Evolutionary conservation across 2,113 vertebrate species (phyloP), one percentile per base, ranked within the genome.

Genomic region (Geococcyx californianus): DNA sequence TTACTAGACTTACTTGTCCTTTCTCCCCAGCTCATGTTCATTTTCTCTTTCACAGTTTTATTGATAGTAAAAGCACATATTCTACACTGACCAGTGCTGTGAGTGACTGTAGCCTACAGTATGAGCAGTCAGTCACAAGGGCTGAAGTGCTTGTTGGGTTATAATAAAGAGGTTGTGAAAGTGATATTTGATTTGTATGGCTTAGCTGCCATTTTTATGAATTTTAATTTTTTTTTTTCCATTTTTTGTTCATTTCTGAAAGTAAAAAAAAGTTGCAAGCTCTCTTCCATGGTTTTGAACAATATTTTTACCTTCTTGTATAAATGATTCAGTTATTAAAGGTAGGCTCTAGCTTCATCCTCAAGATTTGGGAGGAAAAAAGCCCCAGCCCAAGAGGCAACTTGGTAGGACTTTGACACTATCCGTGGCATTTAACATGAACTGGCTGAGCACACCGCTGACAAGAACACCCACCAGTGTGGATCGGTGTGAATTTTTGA

Each of bases 21-120:
- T 78, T 33, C 25, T 82, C n/a, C 18, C 9, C 11, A 67, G 33
- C 36, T 82, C 33, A 62, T 2, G 1, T 51, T 77, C 42, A 36
- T 34, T 12, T 13, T 70, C 24, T 75, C 26, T 76, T 81, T 79
- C 44, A 68, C 12, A 54, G 40, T 31, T 81, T 4, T 51, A 31
- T 51, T 69, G 42, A 55, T 31, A 42, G 52, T 34, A 58, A 76
- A 73, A 69, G 1, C 17, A 40, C 54, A 1, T 44, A 66, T 68
- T 91, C 82, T 92, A 13, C 44, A 45, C 19, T 68, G 47, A 84
- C 18, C 7, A 60, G 26, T 44, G 16, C 10, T 23, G 10, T 51
- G 36, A 34, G 40, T 76, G 14, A 49, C 69, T 0, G 1, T 16
- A 52, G 29, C 34, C 52, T 24, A 16, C 0, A 2, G 7, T 24